Percentiles rank a stretch among this genome's conserved stretches.
Evolutionary conservation across 2,888 invertebrate genomes (phyloP).

Genomic region (Nysson spinosus): DNA sequence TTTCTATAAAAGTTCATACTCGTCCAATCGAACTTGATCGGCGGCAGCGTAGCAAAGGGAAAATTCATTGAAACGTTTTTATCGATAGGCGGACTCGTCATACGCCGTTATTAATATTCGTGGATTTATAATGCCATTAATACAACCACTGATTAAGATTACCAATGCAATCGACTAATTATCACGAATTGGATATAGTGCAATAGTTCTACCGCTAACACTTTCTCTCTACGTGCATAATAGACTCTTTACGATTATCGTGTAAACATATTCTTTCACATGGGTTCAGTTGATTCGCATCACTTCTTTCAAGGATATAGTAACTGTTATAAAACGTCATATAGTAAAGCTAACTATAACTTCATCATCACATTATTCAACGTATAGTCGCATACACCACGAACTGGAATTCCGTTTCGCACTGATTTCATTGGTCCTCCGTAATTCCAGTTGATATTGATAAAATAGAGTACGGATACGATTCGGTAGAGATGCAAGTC

Average conservation of each 20-base stretch:
- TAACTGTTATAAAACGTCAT: constrained; percentile 2
- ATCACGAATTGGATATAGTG: constrained; percentile 50
- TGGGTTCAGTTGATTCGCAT: constrained; percentile 3
- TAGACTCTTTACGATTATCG: background rate
- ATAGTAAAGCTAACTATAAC: constrained; percentile 5
- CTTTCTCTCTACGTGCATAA: constrained; percentile 22
- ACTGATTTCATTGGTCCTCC: background rate
- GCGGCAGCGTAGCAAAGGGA: background rate
- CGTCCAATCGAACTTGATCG: too few species aligned
- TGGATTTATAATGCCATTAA: constrained; percentile 3
- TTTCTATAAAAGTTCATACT: background rate
- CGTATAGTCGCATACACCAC: constrained; percentile 3
- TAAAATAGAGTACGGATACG: constrained; percentile 3
- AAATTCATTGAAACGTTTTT: background rate
- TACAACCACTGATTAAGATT: constrained; percentile 21
- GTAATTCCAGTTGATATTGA: constrained; percentile 1
- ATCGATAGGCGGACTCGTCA: constrained; percentile 7
- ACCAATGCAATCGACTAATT: constrained; percentile 14
- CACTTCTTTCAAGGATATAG: constrained; percentile 2
- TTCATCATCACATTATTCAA: constrained; percentile 4
- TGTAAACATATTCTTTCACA: background rate
- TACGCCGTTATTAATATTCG: constrained; percentile 7
- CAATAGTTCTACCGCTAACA: constrained; percentile 42
- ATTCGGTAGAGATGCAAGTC: background rate
- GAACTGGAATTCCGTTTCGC: constrained; percentile 10